phyloP scores from a whole-genome alignment of 2,797 vertebrate genomes.

The Sebastes steindachneri region DNA sequence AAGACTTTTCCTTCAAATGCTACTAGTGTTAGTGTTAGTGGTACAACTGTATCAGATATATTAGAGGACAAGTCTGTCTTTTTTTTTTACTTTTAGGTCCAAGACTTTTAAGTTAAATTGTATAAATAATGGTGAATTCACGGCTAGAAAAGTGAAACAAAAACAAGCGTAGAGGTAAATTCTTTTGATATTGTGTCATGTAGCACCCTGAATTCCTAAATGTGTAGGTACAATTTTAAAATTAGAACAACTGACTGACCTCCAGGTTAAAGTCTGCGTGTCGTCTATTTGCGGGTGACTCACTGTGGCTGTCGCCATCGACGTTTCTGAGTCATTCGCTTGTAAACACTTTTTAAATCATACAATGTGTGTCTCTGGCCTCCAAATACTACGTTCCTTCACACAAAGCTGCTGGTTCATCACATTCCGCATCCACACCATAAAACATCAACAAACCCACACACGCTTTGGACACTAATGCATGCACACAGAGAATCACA shows the following conservation, averaged over 20 bases:
- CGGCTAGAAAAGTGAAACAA: neutral
- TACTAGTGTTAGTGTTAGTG: neutral
- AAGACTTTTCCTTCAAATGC: neutral
- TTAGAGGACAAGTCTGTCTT: neutral
- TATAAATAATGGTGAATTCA: neutral
- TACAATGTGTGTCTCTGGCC: conserved; percentile 28
- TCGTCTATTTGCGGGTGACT: neutral
- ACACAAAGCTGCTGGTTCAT: conserved; percentile 8
- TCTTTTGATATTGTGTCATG: neutral
- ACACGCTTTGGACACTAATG: neutral
- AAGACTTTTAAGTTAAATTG: neutral
- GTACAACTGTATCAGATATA: neutral
- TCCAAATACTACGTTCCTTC: neutral
- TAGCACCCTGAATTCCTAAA: neutral
- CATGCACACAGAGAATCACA: neutral
- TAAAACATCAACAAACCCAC: neutral
- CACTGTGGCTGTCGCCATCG: neutral
- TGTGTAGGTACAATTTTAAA: neutral
- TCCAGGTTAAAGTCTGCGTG: neutral
- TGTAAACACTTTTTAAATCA: conserved; percentile 45
- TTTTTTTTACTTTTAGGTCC: neutral
- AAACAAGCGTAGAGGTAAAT: neutral
- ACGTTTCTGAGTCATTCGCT: conserved; percentile 1
- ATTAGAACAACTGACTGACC: neutral
- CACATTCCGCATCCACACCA: neutral